These are phyloP conservation scores for Lacanobia wlatinum DNA, from an alignment of 2,888 invertebrate genomes.

Conservation along the genomic window DNA sequence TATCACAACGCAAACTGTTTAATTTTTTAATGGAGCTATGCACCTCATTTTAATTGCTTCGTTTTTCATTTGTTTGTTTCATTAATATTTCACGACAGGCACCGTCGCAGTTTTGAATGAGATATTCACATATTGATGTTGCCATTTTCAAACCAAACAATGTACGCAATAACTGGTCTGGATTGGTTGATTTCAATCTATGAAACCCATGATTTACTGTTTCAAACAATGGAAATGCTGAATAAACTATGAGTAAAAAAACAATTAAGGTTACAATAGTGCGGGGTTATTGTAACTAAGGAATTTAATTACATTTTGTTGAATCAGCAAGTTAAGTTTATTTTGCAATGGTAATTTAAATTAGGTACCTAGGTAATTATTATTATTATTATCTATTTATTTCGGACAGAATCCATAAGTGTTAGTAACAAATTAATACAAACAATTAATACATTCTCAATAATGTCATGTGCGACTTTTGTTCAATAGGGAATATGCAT, in stretches of 20 bases:
- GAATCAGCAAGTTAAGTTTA: not conserved
- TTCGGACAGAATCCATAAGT: no score
- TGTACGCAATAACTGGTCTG: constrained; percentile 76
- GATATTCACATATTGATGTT: constrained; percentile 88
- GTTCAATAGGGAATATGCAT: no score
- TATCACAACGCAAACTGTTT: not conserved
- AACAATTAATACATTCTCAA: no score
- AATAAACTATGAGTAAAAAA: constrained; percentile 53
- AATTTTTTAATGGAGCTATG: constrained; percentile 63
- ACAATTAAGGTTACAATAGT: constrained; percentile 5
- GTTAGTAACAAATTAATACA: no score
- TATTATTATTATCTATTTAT: no score
- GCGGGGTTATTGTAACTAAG: constrained; percentile 2
- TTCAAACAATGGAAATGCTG: constrained; percentile 60
- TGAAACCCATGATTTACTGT: constrained; percentile 75
- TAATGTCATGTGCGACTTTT: no score
- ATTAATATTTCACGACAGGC: constrained; percentile 83
- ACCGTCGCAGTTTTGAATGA: constrained; percentile 81
- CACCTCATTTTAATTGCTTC: constrained; percentile 77
- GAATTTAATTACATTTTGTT: not conserved
- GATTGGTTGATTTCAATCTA: constrained; percentile 83
- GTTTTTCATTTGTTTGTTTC: constrained; percentile 76
- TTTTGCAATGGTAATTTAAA: not conserved
- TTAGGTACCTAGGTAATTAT: not conserved
- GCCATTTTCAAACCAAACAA: constrained; percentile 84